Conservation (phyloP, 2,797 vertebrate species). For the Babyrousa celebensis region DNA sequence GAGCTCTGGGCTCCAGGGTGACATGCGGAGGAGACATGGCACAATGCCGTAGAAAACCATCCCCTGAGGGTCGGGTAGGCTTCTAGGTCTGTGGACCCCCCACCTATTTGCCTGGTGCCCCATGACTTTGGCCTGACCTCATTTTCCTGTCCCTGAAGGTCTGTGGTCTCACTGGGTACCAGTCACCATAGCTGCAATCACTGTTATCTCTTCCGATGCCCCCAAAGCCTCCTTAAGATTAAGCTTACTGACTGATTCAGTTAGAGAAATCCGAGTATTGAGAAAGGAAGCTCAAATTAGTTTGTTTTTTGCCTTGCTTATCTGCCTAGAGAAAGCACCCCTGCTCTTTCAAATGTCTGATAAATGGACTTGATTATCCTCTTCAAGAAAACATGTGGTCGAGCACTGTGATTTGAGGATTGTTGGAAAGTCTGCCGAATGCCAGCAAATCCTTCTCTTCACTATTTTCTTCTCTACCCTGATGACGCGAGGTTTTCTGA, state of each 20-base stretch:
- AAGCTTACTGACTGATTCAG: conserved; percentile 56
- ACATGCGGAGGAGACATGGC: neutral
- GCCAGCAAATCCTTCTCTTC: conserved; percentile 48
- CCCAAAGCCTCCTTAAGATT: conserved; percentile 14
- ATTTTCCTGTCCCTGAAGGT: neutral
- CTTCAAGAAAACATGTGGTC: conserved; percentile 35
- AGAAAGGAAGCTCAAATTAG: conserved; percentile 78
- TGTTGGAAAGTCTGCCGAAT: neutral
- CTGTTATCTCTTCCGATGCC: neutral
- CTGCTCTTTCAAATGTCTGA: conserved; percentile 79
- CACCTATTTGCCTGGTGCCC: neutral
- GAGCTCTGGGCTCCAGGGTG: neutral
- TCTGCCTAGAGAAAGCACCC: conserved; percentile 79
- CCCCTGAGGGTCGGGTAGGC: too few species aligned
- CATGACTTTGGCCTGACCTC: conserved; percentile 18
- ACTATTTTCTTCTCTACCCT: neutral
- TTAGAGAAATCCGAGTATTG: conserved; percentile 70
- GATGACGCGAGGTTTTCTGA: neutral
- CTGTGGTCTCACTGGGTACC: neutral
- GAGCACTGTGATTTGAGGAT: neutral
- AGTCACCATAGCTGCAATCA: neutral
- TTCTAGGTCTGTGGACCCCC: neutral
- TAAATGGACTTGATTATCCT: conserved; percentile 81
- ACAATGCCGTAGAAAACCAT: neutral
- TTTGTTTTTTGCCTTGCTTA: conserved; percentile 81